Base-by-base conservation (phyloP, 2,113 vertebrate genomes). In the Etheostoma cragini region DNA sequence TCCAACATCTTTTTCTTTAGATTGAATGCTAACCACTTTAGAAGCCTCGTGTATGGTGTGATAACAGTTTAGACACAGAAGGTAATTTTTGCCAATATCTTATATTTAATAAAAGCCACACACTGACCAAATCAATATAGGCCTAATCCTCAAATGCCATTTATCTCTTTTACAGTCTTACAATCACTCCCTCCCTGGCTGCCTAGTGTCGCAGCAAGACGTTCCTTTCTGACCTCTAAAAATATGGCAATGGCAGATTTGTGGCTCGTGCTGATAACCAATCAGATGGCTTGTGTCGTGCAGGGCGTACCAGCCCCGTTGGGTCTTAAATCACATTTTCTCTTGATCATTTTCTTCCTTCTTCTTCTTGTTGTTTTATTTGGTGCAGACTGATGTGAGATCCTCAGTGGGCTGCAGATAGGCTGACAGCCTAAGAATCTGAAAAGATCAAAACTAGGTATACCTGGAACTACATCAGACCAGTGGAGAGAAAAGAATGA, bases 211-310 rank as follows among this genome's bases (percentile, higher is more conserved):
- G 83, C 79, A 80, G 82, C 68, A 84, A 69, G 86, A 79, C 52
- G 46, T 78, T 88, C 81, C 85, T 67, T 80, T 83, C 86, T 93
- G 92, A 91, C 91, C 89, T 94, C 90, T 85, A 90, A 89, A 88
- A 93, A 90, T 89, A 91, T 92, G 88, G 87, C 61, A 47, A 52
- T 30, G n/a, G 83, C 87, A 91, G 90, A 93, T 93, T 91, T 91
- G 92, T 92, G 85, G 82, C 83, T 82, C 19, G 54, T 58, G 69
- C 86, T 90, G 88, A 92, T 89, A 91, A 91, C 91, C 90, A 92
- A 92, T 92, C 91, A 90, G 87, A 89, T 80, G 81, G 86, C 86
- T 79, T 8, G 66, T 84, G 87, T 88, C 60, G 42, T 84, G 88
- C 82, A 35, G 76, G 83, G 83, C 53, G 6, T 64, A 88, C 72